Base-by-base conservation (phyloP, 2,113 vertebrate species). In the Apodemus speciosus region DNA sequence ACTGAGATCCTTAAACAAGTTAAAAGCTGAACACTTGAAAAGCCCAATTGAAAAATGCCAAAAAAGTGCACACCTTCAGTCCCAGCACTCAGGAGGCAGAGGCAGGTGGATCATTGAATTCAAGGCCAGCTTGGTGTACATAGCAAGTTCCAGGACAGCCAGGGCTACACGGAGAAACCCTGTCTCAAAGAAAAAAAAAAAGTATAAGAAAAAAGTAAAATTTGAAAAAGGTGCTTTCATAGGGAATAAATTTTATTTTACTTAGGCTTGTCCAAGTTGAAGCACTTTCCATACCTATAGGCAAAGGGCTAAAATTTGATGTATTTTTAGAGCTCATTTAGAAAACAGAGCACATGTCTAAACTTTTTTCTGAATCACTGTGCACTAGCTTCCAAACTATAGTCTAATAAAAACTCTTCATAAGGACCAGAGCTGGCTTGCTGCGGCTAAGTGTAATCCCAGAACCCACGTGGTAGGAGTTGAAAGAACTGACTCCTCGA, bases 11-110 rank as follows among this genome's bases (percentile, higher is more conserved):
- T 62, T 91, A 90, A 32, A 14, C 62, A 77, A 94, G 25, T 90
- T 93, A 94, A 90, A 95, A 84, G n/a, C 62, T 69, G 53, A 81
- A 38, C 89, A 58, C 85, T 87, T 40, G 88, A 95, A 93, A 91
- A 83, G 4, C 23, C 35, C 25, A 64, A 9, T 69, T 93, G 53
- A 90, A 69, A 94, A 79, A 56, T 56, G 51, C 51, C 76, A n/a
- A 53, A 72, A n/a, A 53, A 72, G 38, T 38, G n/a, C 46, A 77
- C 30, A 35, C 46, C 8, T 53, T 77, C 4, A 77, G 35, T 77
- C 30, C 30, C 75, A 77, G 49, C 9, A 53, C 27, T 76, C 30
- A 30, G 3, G 30, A 49, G 43, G 43, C 43, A 46, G 43, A 46
- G 43, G 14, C 49, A 35, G 49, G 32, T 32, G 18, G 35, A 21